phyloP scores from a whole-genome alignment of 2,113 vertebrate species.

The Phalacrocorax carbo region DNA sequence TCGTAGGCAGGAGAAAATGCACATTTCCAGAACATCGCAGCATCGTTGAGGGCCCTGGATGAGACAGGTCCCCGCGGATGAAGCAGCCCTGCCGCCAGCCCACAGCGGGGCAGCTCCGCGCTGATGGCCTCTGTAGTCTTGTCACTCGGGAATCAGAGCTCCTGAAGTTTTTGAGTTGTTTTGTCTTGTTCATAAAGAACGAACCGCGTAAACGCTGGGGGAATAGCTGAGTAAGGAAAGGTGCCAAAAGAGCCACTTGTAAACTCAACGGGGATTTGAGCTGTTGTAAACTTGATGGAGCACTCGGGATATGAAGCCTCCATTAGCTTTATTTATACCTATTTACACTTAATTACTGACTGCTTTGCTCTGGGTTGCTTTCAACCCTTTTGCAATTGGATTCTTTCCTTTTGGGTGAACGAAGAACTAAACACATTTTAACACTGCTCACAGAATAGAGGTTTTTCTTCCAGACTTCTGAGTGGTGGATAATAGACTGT shows the following conservation, averaged over 20 bases:
- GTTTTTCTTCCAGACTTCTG: background rate
- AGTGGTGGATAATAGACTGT: background rate
- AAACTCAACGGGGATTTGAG: background rate
- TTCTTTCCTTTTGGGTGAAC: background rate
- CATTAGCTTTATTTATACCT: background rate
- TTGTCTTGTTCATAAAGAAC: background rate
- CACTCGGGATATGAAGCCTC: background rate
- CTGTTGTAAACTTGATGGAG: background rate
- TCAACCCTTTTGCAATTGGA: background rate
- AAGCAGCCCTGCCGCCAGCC: background rate
- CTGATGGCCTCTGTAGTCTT: background rate
- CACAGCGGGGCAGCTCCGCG: rapidly evolving
- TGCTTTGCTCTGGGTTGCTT: background rate
- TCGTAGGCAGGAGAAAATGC: background rate
- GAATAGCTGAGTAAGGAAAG: background rate
- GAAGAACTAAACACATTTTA: background rate
- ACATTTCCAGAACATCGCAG: rapidly evolving
- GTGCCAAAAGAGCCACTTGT: background rate
- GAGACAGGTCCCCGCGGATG: rapidly evolving
- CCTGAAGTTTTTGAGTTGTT: background rate
- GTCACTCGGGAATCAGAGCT: background rate
- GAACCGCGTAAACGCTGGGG: background rate
- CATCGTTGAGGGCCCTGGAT: rapidly evolving
- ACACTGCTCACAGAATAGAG: background rate
- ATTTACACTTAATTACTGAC: background rate